These are phyloP conservation scores for fruit fly (Drosophila melanogaster) DNA, from an alignment of 1,140 invertebrate species.

Conservation along the genomic window DNA sequence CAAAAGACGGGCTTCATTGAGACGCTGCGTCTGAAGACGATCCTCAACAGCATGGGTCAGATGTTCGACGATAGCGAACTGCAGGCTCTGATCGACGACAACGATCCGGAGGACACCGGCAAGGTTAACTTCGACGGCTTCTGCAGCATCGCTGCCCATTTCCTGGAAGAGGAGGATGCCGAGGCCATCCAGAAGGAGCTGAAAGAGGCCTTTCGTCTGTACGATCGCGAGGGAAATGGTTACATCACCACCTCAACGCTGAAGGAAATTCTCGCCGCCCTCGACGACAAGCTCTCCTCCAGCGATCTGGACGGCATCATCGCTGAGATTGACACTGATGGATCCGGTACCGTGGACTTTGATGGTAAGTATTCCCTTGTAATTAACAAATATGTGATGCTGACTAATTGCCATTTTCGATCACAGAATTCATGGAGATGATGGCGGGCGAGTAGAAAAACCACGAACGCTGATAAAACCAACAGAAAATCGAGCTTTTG, in stretches of 20 bases:
- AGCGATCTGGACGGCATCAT: constrained; percentile 95
- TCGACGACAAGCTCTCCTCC: constrained; percentile 95
- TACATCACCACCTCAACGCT: constrained; percentile 96
- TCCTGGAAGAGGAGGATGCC: constrained; percentile 95
- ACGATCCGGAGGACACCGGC: constrained; percentile 93
- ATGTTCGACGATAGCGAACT: constrained; percentile 95
- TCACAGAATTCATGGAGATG: constrained; percentile 93
- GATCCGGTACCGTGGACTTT: constrained; percentile 95
- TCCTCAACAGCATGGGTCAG: constrained; percentile 97
- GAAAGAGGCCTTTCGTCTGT: constrained; percentile 95
- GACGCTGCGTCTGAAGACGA: constrained; percentile 94
- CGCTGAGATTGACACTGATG: constrained; percentile 97
- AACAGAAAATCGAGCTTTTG: constrained; percentile 44
- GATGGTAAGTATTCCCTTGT: constrained; percentile 87
- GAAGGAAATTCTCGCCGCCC: constrained; percentile 94
- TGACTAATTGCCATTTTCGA: constrained; percentile 37
- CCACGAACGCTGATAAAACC: constrained; percentile 38
- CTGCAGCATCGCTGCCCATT: constrained; percentile 94
- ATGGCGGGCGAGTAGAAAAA: constrained; percentile 89
- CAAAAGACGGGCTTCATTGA: constrained; percentile 95
- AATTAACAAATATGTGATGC: background rate
- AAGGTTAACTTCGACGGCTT: constrained; percentile 98
- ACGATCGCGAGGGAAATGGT: constrained; percentile 93
- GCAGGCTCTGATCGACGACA: constrained; percentile 92
- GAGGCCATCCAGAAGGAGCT: constrained; percentile 97